Evolutionary conservation across 2,888 invertebrate genomes (phyloP), one percentile per base, ranked within the genome.

Genomic region (Aporophyla lueneburgensis): DNA sequence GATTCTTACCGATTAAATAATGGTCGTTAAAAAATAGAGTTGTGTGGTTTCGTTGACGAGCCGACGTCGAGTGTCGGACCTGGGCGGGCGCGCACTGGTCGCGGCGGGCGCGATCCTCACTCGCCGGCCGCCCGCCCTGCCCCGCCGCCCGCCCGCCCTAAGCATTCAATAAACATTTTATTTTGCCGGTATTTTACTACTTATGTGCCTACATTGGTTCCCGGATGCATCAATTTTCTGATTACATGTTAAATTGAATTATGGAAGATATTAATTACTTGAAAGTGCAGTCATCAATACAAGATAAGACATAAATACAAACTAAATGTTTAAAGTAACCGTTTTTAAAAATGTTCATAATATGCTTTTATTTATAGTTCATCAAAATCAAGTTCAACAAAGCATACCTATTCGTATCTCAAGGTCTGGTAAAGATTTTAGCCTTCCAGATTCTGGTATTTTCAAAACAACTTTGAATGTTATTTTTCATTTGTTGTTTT

Each of bases 31-130:
- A 91, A 93, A 93, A 93, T 92, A 93, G 89, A 90, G 93, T 92
- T 91, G 95, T 96, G 94, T 96, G 92, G 93, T 93, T 92, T 95
- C 94, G 95, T 94, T 93, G 96, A 96, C 95, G 96, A 96, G 96
- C 96, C 96, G 96, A 96, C 96, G 96, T 96, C 95, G 96, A 96
- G 96, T 96, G 96, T 96, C 95, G 96, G 95, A 94, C 95, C 96
- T 86, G 96, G 95, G 93, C 93, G 94, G 96, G 95, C 96, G 96
- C 94, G 96, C 96, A 96, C 96, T 96, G 96, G 84, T 88, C 93
- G 91, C 88, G 90, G 90, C 90, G 91, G 89, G 86, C 86, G 86
- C 91, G 88, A 90, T 86, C 90, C 81, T 88, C 88, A 86, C 90
- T 86, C 86, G 89, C 89, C 88, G 84, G 81, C 89, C 86, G 90